Evolutionary conservation across 2,113 vertebrate genomes (phyloP), one percentile per base, ranked within the genome.

Genomic region (Grus americana): DNA sequence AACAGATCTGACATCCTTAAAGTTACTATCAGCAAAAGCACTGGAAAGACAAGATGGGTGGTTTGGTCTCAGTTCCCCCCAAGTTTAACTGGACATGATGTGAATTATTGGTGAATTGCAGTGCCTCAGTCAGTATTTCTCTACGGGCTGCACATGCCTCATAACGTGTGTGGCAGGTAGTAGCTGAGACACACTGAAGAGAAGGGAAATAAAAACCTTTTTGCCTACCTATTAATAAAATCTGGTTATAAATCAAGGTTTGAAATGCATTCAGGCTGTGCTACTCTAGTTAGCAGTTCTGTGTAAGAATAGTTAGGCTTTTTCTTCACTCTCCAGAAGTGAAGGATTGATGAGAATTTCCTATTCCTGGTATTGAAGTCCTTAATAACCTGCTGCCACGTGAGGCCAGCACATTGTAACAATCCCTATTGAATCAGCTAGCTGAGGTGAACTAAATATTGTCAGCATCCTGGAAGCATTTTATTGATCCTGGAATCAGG

Each of bases 1-100:
- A 91, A 74, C 91, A 91, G 49, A 86, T 96, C 75, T 76, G 85
- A 89, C 55, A 82, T 52, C 42, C 24, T 85, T 88, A 17, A 82
- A 85, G 44, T 59, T 91, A 18, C 12, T 55, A 20, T 68, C 23
- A 57, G 62, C 65, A 80, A 88, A 93, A 90, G 22, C 32, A 26
- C 22, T 80, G 44, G 55, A 67, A 88, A 80, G 40, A 38, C 52
- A 81, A 74, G 88, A 34, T 38, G 55, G 46, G 47, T 67, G 67
- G 14, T 47, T 94, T 84, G 55, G 76, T 85, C 38, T 68, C 50
- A 32, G 20, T 18, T 9, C 15, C 44, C 11, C 9, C 13, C 1
- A 6, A 23, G n/a, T 66, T 76, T 66, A 47, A 89, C 23, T 36
- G 68, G 84, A 73, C 49, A 21, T 23, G 46, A 23, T 87, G 86